Conservation (phyloP, 2,113 vertebrate genomes). For the Callionymus lyra region DNA sequence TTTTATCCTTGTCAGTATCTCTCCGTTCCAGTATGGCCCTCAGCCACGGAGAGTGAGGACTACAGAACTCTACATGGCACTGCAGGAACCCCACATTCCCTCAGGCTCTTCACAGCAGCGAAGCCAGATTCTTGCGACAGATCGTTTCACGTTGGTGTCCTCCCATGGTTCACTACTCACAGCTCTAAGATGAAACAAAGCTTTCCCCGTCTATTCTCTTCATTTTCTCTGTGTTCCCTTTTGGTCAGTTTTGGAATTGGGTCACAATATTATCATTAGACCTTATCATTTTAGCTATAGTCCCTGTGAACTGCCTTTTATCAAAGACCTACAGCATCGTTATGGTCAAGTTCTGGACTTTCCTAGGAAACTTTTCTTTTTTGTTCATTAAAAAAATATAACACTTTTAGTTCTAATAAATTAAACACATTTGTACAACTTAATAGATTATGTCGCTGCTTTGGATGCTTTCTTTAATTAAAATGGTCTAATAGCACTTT, state of each 20-base stretch:
- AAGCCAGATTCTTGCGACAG: slow-evolving; percentile 18
- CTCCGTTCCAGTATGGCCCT: slow-evolving; percentile 17
- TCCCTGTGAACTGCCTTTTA: slow-evolving; percentile 5
- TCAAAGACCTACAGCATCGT: too few relatives aligned
- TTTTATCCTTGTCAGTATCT: slow-evolving; percentile 20
- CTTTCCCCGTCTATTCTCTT: slow-evolving; percentile 9
- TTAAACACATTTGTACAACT: too few relatives aligned
- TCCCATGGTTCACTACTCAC: slow-evolving; percentile 12
- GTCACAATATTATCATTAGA: slow-evolving; percentile 25
- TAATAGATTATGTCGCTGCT: too few relatives aligned
- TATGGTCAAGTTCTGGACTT: too few relatives aligned
- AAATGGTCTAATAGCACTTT: too few relatives aligned
- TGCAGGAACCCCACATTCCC: slow-evolving; percentile 10
- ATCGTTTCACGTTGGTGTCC: slow-evolving; percentile 9
- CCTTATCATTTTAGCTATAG: neutral
- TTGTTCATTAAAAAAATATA: too few relatives aligned
- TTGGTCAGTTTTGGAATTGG: slow-evolving; percentile 26
- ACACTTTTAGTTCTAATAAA: too few relatives aligned
- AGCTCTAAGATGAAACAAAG: slow-evolving; percentile 29
- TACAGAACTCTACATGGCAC: slow-evolving; percentile 11
- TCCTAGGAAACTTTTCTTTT: too few relatives aligned
- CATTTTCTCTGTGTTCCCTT: slow-evolving; percentile 4
- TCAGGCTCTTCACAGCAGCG: slow-evolving; percentile 10
- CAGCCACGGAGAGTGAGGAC: slow-evolving; percentile 15
- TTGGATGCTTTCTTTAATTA: too few relatives aligned